Evolutionary conservation across 2,113 vertebrate genomes (phyloP).

Genomic region (Panurus biarmicus): DNA sequence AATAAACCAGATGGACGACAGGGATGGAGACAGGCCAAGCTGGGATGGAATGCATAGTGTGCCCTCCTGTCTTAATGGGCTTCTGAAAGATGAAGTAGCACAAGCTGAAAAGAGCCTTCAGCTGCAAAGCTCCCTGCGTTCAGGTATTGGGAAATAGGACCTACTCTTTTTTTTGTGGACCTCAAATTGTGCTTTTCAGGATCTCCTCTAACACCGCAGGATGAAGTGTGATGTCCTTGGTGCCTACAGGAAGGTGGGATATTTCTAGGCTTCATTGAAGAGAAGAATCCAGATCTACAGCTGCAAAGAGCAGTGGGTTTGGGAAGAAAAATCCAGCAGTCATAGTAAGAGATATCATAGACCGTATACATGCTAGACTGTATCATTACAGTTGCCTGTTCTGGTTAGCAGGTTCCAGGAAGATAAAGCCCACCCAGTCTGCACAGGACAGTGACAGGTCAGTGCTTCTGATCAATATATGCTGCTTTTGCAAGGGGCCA

Average conservation of each 20-base stretch:
- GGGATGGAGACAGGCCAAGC: conserved; percentile 43
- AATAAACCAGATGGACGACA: conserved; percentile 52
- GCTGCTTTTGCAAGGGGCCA: background rate
- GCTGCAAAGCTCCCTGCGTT: background rate
- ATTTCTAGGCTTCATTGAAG: background rate
- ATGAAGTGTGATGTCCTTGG: background rate
- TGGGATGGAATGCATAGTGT: conserved; percentile 35
- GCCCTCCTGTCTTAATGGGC: conserved; percentile 43
- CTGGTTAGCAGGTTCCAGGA: background rate
- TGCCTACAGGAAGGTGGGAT: background rate
- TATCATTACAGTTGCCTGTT: background rate
- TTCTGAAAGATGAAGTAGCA: conserved; percentile 40
- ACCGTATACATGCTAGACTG: background rate
- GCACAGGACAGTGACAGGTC: background rate
- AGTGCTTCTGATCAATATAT: background rate
- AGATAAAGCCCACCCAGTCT: background rate
- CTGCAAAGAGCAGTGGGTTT: background rate
- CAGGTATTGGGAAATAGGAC: background rate
- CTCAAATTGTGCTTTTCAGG: background rate
- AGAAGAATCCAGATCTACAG: background rate
- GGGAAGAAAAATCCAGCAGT: background rate
- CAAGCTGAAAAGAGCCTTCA: conserved; percentile 20
- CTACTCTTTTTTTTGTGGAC: background rate
- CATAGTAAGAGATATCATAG: background rate
- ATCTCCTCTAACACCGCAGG: background rate